Evolutionary conservation across 2,888 invertebrate species (phyloP), one percentile per base, ranked within the genome.

Genomic region (Scaptomyza flava): DNA sequence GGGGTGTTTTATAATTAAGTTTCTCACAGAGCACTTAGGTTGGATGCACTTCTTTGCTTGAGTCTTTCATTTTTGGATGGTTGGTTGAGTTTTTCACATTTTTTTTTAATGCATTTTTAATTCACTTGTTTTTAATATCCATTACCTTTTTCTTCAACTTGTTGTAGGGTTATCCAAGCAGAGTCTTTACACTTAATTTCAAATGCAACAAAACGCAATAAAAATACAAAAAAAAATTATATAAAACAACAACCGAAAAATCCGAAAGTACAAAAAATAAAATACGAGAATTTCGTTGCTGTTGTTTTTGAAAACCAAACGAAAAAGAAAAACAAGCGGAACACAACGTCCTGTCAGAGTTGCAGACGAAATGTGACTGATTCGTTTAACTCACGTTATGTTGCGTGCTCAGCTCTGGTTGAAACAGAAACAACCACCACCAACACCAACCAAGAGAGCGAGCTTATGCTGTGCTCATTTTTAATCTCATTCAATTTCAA

Each of bases 341-440:
- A 11, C 52, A 41, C 20, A 8, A 72, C 58, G 81, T 74, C 67
- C 63, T 70, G 56, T 63, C 70, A 52, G 33, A 23, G 20, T 20
- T 61, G 58, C 65, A 60, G 82, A 72, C 74, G 79, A 20, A 68
- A 71, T 81, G 72, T 74, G 85, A 83, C 85, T 83, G 82, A 87
- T 75, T 72, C 68, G 60, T 6, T 12, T 33, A 34, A 27, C 30
- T 71, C 78, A 84, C 81, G 79, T 58, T 62, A 69, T 51, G 60
- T 72, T 72, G 72, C 83, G 72, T 74, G 79, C 68, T 68, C 61
- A 52, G 51, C 80, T 75, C 53, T 42, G 72, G 1, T 61, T 20
- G 45, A 38, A 17, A n/a, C 42, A n/a, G 27, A 34, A 27, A 9
- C 36, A 34, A 41, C 48, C 62, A 61, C 63, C 63, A 31, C 36